These are phyloP conservation scores for Conopomorpha cramerella DNA, from an alignment of 1,140 invertebrate species.

Conservation along the genomic window DNA sequence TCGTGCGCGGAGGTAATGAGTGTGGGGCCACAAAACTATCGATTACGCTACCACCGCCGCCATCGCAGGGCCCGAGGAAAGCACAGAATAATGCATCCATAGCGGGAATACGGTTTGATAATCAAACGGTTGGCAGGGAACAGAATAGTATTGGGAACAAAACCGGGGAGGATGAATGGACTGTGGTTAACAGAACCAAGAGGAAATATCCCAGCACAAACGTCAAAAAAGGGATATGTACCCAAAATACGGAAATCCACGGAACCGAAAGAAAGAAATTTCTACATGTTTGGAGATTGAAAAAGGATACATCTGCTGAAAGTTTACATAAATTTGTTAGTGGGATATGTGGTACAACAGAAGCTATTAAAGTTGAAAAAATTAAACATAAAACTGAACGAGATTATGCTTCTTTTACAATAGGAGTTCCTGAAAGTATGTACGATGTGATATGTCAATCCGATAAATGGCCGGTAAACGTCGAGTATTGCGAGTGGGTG, in stretches of 20 bases:
- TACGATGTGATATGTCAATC: not conserved
- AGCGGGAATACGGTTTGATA: too few species aligned
- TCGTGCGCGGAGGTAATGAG: too few species aligned
- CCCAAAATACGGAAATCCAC: not conserved
- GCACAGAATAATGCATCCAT: too few species aligned
- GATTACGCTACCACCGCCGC: too few species aligned
- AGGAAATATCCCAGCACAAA: not conserved
- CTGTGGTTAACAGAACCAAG: not conserved
- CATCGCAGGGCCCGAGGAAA: too few species aligned
- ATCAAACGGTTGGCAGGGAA: too few species aligned
- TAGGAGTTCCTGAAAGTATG: not conserved
- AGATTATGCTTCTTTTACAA: too few species aligned
- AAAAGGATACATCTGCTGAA: not conserved
- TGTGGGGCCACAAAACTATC: too few species aligned
- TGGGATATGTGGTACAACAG: not conserved
- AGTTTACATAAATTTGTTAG: not conserved
- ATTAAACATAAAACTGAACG: slow-evolving; percentile 2
- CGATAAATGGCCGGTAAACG: too few species aligned
- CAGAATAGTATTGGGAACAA: not conserved
- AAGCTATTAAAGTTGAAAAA: not conserved
- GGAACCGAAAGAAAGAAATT: slow-evolving; percentile 1
- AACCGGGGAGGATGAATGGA: not conserved
- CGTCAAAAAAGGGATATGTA: slow-evolving; percentile 1
- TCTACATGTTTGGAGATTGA: not conserved
- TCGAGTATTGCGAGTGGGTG: too few species aligned